Conservation (phyloP, 2,113 vertebrate genomes). For the Anarhynchus alexandrinus region DNA sequence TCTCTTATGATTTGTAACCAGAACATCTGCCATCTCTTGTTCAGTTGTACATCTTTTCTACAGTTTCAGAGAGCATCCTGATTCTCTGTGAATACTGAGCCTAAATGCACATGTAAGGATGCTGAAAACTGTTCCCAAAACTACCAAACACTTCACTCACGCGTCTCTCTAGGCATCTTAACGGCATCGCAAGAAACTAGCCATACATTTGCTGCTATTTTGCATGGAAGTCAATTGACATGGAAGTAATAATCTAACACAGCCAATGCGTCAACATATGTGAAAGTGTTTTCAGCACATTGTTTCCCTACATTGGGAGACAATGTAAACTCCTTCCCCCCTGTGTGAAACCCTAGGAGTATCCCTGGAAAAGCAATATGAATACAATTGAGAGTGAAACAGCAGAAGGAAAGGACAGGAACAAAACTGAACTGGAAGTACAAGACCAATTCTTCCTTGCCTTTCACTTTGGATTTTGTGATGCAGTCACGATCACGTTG, state of each 20-base stretch:
- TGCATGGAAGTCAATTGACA: not conserved
- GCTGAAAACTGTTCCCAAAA: not conserved
- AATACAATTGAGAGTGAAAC: not conserved
- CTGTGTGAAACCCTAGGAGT: not conserved
- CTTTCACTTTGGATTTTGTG: not conserved
- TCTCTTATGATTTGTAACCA: not conserved
- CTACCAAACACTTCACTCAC: not conserved
- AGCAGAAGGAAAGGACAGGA: not conserved
- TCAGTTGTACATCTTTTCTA: not conserved
- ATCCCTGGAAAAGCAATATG: not conserved
- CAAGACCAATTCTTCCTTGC: not conserved
- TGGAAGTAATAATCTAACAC: not conserved
- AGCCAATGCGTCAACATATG: not conserved
- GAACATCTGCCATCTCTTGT: constrained; percentile 2
- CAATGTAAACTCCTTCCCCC: not conserved
- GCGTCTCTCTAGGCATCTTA: not conserved
- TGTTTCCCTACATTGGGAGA: not conserved
- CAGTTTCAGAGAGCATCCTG: not conserved
- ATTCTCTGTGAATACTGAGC: not conserved
- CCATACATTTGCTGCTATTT: not conserved
- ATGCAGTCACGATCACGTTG: accelerated
- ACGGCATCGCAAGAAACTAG: not conserved
- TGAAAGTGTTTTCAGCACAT: not conserved
- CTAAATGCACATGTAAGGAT: not conserved
- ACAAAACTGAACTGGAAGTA: not conserved